Evolutionary conservation across 1,140 invertebrate genomes (phyloP).

Genomic region (Onthophagus taurus): DNA sequence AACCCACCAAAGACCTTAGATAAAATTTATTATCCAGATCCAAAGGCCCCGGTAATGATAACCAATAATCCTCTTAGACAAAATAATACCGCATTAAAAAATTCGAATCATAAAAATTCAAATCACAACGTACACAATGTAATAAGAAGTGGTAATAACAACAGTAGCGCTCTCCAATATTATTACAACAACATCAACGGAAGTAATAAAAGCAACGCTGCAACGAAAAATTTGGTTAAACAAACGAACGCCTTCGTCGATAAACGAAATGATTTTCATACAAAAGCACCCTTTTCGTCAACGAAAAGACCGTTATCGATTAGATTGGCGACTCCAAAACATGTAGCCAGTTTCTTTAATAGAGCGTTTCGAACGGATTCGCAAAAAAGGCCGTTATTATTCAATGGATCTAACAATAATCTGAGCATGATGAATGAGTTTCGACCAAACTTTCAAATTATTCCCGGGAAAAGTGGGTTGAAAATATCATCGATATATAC

Average conservation of each 20-base stretch:
- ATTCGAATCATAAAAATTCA: too few species aligned
- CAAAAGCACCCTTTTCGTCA: constrained; percentile 42
- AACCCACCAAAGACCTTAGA: constrained; percentile 28
- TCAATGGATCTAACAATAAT: constrained; percentile 17
- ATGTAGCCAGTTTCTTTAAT: constrained; percentile 29
- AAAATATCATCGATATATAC: constrained; percentile 43
- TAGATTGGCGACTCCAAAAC: constrained; percentile 35
- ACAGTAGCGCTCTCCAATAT: constrained; percentile 25
- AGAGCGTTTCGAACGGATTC: constrained; percentile 32
- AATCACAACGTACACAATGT: constrained; percentile 19
- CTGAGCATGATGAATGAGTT: constrained; percentile 16
- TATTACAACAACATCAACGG: constrained; percentile 42
- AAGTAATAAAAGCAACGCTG: constrained; percentile 38
- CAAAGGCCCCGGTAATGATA: constrained; percentile 36
- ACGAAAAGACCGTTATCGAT: constrained; percentile 41
- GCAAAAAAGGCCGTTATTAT: constrained; percentile 33
- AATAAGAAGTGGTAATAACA: constrained; percentile 16
- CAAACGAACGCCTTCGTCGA: constrained; percentile 31
- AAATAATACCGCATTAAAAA: constrained; percentile 19
- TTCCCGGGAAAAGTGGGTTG: constrained; percentile 42
- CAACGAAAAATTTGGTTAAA: constrained; percentile 27
- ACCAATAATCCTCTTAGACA: constrained; percentile 25
- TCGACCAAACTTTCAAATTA: constrained; percentile 42
- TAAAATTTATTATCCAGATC: constrained; percentile 29
- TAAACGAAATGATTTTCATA: constrained; percentile 37